These are phyloP conservation scores for Amphipyra berbera DNA, from an alignment of 2,888 invertebrate genomes.

Conservation along the genomic window DNA sequence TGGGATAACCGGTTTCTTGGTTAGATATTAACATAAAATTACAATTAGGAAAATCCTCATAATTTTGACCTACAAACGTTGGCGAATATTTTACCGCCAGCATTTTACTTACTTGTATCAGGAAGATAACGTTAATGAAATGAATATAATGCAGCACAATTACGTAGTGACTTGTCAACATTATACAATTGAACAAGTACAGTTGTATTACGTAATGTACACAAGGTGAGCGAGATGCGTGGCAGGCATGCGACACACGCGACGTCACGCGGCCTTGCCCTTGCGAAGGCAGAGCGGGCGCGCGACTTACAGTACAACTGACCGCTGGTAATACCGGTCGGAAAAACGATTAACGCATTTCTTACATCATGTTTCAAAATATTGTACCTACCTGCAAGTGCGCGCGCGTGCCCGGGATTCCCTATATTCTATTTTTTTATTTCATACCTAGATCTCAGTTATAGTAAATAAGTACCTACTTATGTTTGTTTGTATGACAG, in stretches of 20 bases:
- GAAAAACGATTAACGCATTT: slow-evolving; percentile 16
- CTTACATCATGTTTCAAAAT: slow-evolving; percentile 34
- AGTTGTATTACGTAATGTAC: slow-evolving; percentile 12
- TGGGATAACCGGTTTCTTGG: too few species aligned
- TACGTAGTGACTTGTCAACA: slow-evolving; percentile 4
- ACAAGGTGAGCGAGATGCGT: slow-evolving; percentile 34
- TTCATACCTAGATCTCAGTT: background rate
- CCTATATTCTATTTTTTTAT: slow-evolving; percentile 24
- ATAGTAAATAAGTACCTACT: too few species aligned
- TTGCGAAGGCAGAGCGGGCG: slow-evolving; percentile 26
- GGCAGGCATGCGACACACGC: slow-evolving; percentile 3
- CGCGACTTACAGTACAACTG: background rate
- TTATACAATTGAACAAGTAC: too few species aligned
- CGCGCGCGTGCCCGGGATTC: slow-evolving; percentile 24
- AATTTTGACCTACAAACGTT: background rate
- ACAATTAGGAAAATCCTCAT: slow-evolving; percentile 7
- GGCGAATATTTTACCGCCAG: slow-evolving; percentile 16
- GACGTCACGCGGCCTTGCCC: slow-evolving; percentile 43
- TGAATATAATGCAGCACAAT: slow-evolving; percentile 1
- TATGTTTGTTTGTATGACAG: background rate
- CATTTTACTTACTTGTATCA: slow-evolving; percentile 2
- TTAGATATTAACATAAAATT: slow-evolving; percentile 12
- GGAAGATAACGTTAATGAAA: slow-evolving; percentile 4
- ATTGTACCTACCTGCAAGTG: slow-evolving; percentile 8
- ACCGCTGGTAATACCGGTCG: slow-evolving; percentile 30